Conservation (phyloP, 2,888 invertebrate species). For the Ernsta delagoae region DNA sequence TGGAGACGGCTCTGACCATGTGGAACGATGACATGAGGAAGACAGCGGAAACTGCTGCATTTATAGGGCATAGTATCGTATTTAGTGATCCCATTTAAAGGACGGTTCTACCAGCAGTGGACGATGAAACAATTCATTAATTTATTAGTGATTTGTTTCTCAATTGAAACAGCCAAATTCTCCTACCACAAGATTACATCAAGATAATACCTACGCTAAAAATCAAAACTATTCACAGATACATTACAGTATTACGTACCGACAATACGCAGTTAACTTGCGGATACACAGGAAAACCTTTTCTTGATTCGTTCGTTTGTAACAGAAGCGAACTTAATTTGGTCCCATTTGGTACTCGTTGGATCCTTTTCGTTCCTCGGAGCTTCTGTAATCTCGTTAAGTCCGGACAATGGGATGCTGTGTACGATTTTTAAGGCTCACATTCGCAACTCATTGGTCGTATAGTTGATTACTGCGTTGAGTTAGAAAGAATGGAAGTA, state of each 20-base stretch:
- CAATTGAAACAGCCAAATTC: no score
- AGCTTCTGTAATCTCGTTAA: conserved; percentile 30
- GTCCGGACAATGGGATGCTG: conserved; percentile 16
- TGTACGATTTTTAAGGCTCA: conserved; percentile 18
- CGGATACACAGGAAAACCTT: conserved; percentile 4
- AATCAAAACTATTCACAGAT: not conserved
- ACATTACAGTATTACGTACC: not conserved
- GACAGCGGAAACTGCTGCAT: no score
- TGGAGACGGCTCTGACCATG: no score
- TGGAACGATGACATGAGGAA: no score
- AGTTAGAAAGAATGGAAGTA: not conserved
- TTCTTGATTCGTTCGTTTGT: conserved; percentile 19
- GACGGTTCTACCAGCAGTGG: no score
- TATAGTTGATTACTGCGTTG: no score
- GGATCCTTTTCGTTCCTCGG: conserved; percentile 21
- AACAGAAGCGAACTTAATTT: conserved; percentile 25
- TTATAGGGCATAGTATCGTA: no score
- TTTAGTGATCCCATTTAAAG: no score
- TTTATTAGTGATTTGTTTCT: no score
- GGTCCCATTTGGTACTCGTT: conserved; percentile 13
- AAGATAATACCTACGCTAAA: no score
- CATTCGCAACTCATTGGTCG: conserved; percentile 8
- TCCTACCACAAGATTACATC: no score
- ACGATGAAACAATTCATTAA: no score
- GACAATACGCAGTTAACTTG: not conserved